Percentiles rank a stretch among this genome's conserved stretches.
These are phyloP conservation scores for Mus pahari DNA, from an alignment of 2,113 vertebrate species.

Conservation along the genomic window DNA sequence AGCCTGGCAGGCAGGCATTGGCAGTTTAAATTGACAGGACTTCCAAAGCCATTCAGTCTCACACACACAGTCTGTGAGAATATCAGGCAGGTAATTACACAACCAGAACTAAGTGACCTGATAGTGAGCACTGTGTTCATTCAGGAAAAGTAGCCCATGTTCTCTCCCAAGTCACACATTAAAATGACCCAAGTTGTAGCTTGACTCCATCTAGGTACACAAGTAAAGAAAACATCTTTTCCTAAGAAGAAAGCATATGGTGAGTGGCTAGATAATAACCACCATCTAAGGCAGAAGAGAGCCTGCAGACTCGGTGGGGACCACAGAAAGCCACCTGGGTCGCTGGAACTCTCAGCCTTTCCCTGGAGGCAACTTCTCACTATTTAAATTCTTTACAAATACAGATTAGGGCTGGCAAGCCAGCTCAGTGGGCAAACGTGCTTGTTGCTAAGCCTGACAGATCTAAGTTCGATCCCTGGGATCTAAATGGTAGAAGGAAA, in stretches of 20 bases:
- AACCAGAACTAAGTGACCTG: too few relatives aligned
- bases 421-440: background rate
- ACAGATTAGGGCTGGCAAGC: background rate
- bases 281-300: background rate
- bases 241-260: background rate
- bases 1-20: constrained; percentile 17
- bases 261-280: background rate
- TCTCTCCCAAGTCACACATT: background rate
- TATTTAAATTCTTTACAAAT: background rate
- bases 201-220: background rate
- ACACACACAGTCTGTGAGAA: background rate
- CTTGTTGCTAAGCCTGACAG: background rate
- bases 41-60: background rate
- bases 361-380: background rate
- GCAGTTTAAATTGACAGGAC: background rate
- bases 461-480: background rate
- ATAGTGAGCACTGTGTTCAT: fast-evolving
- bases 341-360: background rate
- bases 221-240: constrained; percentile 19
- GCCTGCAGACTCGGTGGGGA: background rate
- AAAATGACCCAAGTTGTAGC: background rate
- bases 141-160: background rate
- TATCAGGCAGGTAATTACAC: background rate
- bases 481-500: too few relatives aligned
- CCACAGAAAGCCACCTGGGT: background rate